Percentiles rank a stretch among this genome's conserved stretches.
These are phyloP conservation scores for Idaea straminata DNA, from an alignment of 2,888 invertebrate genomes.

Conservation along the genomic window DNA sequence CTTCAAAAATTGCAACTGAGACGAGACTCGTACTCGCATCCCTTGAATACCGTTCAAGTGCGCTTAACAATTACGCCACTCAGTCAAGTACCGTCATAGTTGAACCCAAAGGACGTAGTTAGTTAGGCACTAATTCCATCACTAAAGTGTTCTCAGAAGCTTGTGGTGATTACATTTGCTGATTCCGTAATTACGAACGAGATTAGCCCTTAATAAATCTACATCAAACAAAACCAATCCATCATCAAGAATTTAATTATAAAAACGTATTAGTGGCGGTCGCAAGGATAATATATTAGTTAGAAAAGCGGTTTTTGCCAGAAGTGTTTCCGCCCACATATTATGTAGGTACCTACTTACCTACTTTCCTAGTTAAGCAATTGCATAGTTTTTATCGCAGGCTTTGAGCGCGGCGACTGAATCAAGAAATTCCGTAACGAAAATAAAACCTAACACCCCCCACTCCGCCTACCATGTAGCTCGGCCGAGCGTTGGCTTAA, in stretches of 20 bases:
- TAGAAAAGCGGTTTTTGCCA: neutral
- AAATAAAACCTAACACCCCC: too few relatives aligned
- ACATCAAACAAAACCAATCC: constrained; percentile 23
- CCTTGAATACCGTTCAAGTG: too few relatives aligned
- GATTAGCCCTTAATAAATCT: constrained; percentile 20
- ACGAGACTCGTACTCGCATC: too few relatives aligned
- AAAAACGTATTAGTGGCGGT: constrained; percentile 8
- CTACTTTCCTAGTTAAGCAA: too few relatives aligned
- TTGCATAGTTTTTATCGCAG: too few relatives aligned
- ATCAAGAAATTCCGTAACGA: too few relatives aligned
- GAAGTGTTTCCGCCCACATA: neutral
- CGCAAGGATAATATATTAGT: constrained; percentile 4
- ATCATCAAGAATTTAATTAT: constrained; percentile 23
- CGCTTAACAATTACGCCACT: too few relatives aligned
- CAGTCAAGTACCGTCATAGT: too few relatives aligned
- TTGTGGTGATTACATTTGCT: constrained; percentile 4
- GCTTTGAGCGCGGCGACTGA: too few relatives aligned
- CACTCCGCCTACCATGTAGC: too few relatives aligned
- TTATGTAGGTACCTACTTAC: neutral
- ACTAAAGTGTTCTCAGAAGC: neutral
- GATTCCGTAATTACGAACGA: constrained; percentile 10
- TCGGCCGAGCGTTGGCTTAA: too few relatives aligned
- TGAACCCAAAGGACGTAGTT: neutral
- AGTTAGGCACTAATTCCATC: neutral
- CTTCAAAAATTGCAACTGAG: too few relatives aligned